These are phyloP conservation scores for Pygoscelis antarcticus DNA, from an alignment of 2,113 vertebrate species.

Conservation along the genomic window DNA sequence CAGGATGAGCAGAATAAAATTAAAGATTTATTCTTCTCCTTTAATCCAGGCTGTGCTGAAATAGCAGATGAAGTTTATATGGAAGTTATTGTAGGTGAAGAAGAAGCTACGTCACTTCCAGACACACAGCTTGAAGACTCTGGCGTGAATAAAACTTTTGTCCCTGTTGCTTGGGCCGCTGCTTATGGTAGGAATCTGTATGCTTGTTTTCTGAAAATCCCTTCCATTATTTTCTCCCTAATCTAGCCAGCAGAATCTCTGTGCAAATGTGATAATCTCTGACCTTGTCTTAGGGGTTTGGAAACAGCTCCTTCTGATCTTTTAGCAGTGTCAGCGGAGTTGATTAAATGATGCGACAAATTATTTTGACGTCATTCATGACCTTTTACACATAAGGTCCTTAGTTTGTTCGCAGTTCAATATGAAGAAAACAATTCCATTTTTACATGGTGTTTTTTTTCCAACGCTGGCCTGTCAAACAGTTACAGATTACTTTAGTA, in stretches of 20 bases:
- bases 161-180: slow-evolving; percentile 86
- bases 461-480: neutral
- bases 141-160: slow-evolving; percentile 83
- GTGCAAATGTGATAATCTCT: neutral
- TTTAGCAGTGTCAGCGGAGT: neutral
- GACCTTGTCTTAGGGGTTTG: neutral
- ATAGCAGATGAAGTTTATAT: slow-evolving; percentile 91
- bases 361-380: neutral
- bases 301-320: neutral
- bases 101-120: slow-evolving; percentile 78
- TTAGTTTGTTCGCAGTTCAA: neutral
- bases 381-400: neutral
- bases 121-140: slow-evolving; percentile 81
- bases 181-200: slow-evolving; percentile 81
- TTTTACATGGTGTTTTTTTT: neutral
- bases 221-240: neutral
- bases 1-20: neutral
- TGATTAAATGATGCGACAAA: neutral
- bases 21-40: slow-evolving; percentile 31
- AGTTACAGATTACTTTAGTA: neutral
- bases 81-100: slow-evolving; percentile 87
- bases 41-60: slow-evolving; percentile 82
- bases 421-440: neutral
- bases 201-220: neutral
- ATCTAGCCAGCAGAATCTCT: neutral